Percentiles rank a stretch among this genome's conserved stretches.
phyloP scores from a whole-genome alignment of 2,113 vertebrate species.

The Cyanoliseus patagonus region DNA sequence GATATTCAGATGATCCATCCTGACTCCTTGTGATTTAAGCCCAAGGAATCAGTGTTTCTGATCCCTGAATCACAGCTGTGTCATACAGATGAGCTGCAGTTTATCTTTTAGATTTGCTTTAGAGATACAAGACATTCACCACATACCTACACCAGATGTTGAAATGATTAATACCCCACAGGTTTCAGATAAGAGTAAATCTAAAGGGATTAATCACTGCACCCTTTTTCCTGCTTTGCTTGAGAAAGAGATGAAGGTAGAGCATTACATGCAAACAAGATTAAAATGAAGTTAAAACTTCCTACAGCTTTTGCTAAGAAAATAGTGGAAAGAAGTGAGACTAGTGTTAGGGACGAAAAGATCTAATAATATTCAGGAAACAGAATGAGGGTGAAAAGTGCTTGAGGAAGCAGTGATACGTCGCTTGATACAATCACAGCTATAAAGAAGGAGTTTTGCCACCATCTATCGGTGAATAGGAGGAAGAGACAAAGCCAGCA shows the following conservation, averaged over 20 bases:
- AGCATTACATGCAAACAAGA: background rate
- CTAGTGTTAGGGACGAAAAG: background rate
- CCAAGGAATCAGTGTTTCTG: background rate
- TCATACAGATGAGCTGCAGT: background rate
- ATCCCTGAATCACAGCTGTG: background rate
- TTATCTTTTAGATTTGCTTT: background rate
- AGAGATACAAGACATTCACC: background rate
- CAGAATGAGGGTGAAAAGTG: background rate
- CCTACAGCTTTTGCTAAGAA: background rate
- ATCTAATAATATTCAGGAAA: background rate
- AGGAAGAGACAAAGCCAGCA: background rate
- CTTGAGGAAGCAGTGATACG: background rate
- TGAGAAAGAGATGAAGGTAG: background rate
- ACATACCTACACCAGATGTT: background rate
- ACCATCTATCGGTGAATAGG: conserved; percentile 17
- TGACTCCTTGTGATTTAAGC: background rate
- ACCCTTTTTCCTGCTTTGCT: background rate
- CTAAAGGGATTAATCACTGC: background rate
- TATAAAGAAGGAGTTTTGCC: conserved; percentile 39
- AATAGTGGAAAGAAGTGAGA: background rate
- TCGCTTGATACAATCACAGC: rapidly evolving
- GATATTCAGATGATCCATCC: background rate
- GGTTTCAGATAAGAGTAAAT: background rate
- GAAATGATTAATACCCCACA: background rate
- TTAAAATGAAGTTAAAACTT: background rate